Conservation (phyloP, 2,888 invertebrate species). For the Agrochola macilenta region DNA sequence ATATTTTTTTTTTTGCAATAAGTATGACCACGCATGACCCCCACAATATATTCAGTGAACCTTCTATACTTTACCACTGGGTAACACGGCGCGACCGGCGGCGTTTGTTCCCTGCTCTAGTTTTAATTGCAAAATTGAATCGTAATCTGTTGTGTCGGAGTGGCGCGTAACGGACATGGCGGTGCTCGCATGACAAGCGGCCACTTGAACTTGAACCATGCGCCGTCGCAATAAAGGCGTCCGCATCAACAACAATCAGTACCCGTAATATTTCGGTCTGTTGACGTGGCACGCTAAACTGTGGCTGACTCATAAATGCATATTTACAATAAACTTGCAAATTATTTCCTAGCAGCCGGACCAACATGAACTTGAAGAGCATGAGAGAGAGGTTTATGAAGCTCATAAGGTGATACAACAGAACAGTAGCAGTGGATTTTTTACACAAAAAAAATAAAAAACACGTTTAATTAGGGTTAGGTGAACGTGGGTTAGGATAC, state of each 20-base stretch:
- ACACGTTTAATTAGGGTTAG: not conserved
- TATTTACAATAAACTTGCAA: not conserved
- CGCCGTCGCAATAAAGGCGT: slow-evolving; percentile 11
- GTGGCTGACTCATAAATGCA: not conserved
- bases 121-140: slow-evolving; percentile 71
- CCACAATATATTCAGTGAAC: not conserved
- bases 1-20: not conserved
- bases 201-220: slow-evolving; percentile 23
- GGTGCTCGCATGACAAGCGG: slow-evolving; percentile 18
- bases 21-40: no score
- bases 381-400: no score
- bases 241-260: not conserved
- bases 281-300: slow-evolving; percentile 6
- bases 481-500: no score
- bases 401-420: not conserved
- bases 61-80: slow-evolving; percentile 2
- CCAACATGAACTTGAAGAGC: not conserved
- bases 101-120: slow-evolving; percentile 41
- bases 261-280: slow-evolving; percentile 1
- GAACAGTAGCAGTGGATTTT: not conserved
- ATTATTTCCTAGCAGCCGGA: not conserved
- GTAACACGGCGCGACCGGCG: not conserved
- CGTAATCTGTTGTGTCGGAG: slow-evolving; percentile 65
- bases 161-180: slow-evolving; percentile 61
- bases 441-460: no score